Conservation (phyloP, 1,140 invertebrate genomes). For the Aphaenogaster floridana region DNA sequence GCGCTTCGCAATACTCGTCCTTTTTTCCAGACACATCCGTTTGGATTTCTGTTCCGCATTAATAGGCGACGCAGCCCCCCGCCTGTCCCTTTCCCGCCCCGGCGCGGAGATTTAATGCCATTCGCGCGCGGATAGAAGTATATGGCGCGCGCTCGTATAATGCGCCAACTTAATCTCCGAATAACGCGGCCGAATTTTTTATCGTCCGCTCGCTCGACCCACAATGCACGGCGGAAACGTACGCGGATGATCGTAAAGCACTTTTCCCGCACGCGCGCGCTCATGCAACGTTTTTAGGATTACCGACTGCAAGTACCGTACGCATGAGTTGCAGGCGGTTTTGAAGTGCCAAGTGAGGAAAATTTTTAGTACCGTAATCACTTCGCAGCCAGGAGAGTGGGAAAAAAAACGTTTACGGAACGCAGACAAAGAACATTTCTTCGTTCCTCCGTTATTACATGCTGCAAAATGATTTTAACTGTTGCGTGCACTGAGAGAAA, state of each 20-base stretch:
- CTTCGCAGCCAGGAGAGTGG: not conserved
- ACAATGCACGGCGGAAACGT: not conserved
- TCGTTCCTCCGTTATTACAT: not conserved
- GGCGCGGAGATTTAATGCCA: conserved; percentile 60
- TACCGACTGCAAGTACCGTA: conserved; percentile 39
- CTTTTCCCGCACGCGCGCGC: not conserved
- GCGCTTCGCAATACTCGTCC: not conserved
- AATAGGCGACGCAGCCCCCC: conserved; percentile 40
- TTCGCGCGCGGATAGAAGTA: conserved; percentile 43
- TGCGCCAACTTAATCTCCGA: conserved; percentile 69
- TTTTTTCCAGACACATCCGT: conserved; percentile 33
- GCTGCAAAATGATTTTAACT: not conserved
- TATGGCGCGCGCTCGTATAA: conserved; percentile 60
- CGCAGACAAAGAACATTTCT: not conserved
- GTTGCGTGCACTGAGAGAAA: not conserved
- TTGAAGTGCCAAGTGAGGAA: not conserved
- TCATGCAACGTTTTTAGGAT: not conserved
- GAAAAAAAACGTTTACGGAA: not conserved
- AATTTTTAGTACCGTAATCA: conserved; percentile 8
- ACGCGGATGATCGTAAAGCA: conserved; percentile 57
- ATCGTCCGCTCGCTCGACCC: not conserved
- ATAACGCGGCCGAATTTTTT: conserved; percentile 69
- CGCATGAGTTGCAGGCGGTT: not conserved
- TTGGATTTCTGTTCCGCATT: conserved; percentile 60
- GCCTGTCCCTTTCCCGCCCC: not conserved